phyloP scores from a whole-genome alignment of 1,140 invertebrate genomes.

The Chymomyza costata region DNA sequence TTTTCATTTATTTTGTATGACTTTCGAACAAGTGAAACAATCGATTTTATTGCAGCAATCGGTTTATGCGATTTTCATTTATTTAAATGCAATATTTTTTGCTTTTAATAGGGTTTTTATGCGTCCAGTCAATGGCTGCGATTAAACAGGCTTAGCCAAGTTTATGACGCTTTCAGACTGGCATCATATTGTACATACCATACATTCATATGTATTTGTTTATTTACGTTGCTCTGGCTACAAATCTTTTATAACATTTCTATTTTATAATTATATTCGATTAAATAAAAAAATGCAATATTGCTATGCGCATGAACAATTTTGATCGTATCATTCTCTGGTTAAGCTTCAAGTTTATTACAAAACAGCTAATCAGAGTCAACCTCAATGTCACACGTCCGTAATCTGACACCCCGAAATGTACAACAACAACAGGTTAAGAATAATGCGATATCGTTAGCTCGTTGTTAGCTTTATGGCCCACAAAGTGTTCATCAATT shows the following conservation, averaged over 20 bases:
- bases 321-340: no score
- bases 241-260: no score
- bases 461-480: conserved; percentile 51
- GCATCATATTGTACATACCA: no score
- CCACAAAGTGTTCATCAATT: conserved; percentile 54
- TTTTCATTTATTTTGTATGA: conserved; percentile 30
- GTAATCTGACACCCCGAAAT: conserved; percentile 29
- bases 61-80: conserved; percentile 62
- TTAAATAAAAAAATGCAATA: no score
- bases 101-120: conserved; percentile 34
- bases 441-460: no score
- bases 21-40: no score
- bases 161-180: conserved; percentile 57
- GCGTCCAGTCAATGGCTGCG: conserved; percentile 13
- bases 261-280: no score
- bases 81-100: conserved; percentile 45
- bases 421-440: no score
- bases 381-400: conserved; percentile 13
- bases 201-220: no score
- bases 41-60: conserved; percentile 38
- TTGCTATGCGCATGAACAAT: no score
- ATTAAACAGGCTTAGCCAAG: conserved; percentile 55
- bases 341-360: conserved; percentile 3
- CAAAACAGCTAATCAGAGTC: no score
- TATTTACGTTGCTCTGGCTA: no score